phyloP scores from a whole-genome alignment of 2,888 invertebrate species.

The Polylopha cassiicola region DNA sequence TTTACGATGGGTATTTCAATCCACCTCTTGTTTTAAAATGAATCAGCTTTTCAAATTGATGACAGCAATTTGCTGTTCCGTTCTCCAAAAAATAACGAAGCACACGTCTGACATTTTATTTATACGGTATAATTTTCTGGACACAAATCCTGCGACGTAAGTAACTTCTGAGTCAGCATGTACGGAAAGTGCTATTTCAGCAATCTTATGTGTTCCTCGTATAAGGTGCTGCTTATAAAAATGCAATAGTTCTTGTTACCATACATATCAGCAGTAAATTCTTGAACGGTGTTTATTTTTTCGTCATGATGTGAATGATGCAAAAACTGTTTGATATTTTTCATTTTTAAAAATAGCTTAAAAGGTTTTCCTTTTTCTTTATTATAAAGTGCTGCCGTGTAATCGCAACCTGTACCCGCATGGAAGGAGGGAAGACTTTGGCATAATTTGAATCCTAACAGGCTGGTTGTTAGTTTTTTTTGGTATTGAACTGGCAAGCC shows the following conservation, averaged over 20 bases:
- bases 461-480: conserved; percentile 23
- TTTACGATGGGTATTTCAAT: conserved; percentile 2
- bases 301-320: conserved; percentile 36
- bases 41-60: no score
- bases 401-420: conserved; percentile 25
- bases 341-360: conserved; percentile 33
- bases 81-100: no score
- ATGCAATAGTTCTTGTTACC: conserved; percentile 32
- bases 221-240: no score
- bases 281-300: conserved; percentile 37
- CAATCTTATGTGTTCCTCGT: no score
- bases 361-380: conserved; percentile 35
- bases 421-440: conserved; percentile 26
- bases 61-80: background rate
- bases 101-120: no score
- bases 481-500: conserved; percentile 23
- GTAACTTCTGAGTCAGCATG: no score
- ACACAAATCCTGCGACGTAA: no score
- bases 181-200: no score
- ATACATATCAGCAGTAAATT: conserved; percentile 38
- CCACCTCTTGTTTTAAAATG: conserved; percentile 4
- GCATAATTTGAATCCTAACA: conserved; percentile 20
- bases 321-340: conserved; percentile 34
- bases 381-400: conserved; percentile 28
- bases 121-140: no score